Percentiles rank a stretch among this genome's conserved stretches.
phyloP scores from a whole-genome alignment of 2,113 vertebrate species.

The Pogona vitticeps region DNA sequence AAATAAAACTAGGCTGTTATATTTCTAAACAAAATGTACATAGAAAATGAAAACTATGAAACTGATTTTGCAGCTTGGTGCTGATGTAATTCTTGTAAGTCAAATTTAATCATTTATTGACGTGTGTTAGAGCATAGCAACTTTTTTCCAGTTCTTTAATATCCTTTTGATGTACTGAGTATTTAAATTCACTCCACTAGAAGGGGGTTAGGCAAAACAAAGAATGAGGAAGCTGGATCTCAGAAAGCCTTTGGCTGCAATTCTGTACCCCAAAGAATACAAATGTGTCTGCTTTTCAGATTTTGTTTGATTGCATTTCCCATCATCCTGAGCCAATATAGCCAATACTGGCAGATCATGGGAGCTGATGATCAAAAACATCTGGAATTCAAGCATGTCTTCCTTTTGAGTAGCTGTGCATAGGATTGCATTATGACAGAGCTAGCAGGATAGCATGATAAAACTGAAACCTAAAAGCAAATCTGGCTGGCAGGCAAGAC shows the following conservation, averaged over 20 bases:
- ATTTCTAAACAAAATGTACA: background rate
- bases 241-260: background rate
- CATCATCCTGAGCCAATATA: background rate
- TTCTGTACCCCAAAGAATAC: background rate
- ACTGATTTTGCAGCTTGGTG: slow-evolving; percentile 20
- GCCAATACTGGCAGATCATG: too few species aligned
- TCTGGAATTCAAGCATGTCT: background rate
- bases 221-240: background rate
- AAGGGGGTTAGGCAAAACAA: background rate
- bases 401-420: background rate
- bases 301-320: background rate
- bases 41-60: background rate
- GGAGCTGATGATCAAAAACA: too few species aligned
- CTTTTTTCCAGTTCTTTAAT: background rate
- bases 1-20: slow-evolving; percentile 20
- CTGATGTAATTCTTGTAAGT: background rate
- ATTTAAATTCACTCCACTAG: background rate
- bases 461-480: background rate
- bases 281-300: background rate
- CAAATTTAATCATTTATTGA: too few species aligned
- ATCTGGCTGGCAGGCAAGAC: background rate
- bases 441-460: background rate
- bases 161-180: background rate
- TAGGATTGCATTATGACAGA: background rate
- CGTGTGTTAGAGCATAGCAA: too few species aligned